Evolutionary conservation across 2,797 vertebrate genomes (phyloP), one percentile per base, ranked within the genome.

Genomic region (Tiaroga cobitis): DNA sequence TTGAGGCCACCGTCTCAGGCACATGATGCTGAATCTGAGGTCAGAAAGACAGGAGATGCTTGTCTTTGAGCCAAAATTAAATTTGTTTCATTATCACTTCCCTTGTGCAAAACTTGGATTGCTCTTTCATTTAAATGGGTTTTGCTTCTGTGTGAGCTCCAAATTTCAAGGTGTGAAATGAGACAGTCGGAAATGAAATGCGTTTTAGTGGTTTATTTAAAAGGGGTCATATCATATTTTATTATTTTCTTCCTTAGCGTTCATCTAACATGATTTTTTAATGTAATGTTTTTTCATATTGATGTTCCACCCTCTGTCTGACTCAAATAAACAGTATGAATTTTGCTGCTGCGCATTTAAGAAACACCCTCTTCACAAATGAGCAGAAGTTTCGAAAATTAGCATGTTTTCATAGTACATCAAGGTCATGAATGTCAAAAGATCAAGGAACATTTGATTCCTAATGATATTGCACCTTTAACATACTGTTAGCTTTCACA

Each of bases 121-220:
- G 63, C 61, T 16, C 3, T 78, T 84, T 78, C 37, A 59, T 78
- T 78, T 84, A 84, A 84, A 78, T 75, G 24, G 26, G 49, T 41
- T n/a, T 67, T 68, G 10, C 9, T 68, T 76, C 61, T 76, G 2
- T 21, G 16, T 39, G 70, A 26, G 72, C 13, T 15, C 8, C 16
- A 76, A 6, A 80, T 65, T 65, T 79, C 56, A 63, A 65, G 41
- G 59, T 67, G 61, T 80, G 59, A 49, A 80, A 49, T 80, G n/a
- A 67, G 46, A 61, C 37, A 1, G 37, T 46, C 2, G 7, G 21
- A 82, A 82, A 63, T 49, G 0, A 81, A 29, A 81, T 32, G 34
- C n/a, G 0, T 56, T 70, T 61, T 32, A 43, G 5, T 43, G 72
- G 24, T 80, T 5, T 29, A 63, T 78, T 78, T 63, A 78, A 61